phyloP scores from a whole-genome alignment of 2,113 vertebrate species.

The Morone saxatilis region DNA sequence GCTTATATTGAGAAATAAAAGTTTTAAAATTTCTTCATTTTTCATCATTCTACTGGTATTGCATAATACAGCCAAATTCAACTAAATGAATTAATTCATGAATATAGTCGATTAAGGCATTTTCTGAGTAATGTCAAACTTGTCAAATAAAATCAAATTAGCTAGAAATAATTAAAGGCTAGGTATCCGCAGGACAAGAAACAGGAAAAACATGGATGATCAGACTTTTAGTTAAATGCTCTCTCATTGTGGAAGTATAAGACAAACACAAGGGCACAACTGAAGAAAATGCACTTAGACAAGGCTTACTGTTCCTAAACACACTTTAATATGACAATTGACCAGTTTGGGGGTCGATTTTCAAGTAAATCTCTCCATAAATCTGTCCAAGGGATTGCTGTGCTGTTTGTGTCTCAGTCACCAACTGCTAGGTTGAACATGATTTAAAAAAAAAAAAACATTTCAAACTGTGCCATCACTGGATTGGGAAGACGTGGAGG shows the following conservation, averaged over 20 bases:
- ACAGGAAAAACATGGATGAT: not conserved
- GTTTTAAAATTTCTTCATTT: slow-evolving; percentile 29
- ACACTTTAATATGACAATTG: slow-evolving; percentile 23
- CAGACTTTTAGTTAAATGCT: not conserved
- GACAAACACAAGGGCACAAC: not conserved
- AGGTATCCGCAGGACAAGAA: not conserved
- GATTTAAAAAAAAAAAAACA: slow-evolving; percentile 21
- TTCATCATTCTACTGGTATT: slow-evolving; percentile 46
- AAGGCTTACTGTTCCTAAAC: too few species aligned
- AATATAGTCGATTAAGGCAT: slow-evolving; percentile 1
- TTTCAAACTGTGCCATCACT: slow-evolving; percentile 81
- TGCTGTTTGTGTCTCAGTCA: slow-evolving; percentile 79
- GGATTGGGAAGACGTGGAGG: slow-evolving; percentile 78
- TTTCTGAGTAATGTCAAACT: not conserved
- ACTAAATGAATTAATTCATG: slow-evolving; percentile 11
- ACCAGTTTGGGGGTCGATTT: slow-evolving; percentile 13
- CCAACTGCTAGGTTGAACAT: slow-evolving; percentile 73
- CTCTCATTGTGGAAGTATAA: not conserved
- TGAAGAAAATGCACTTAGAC: not conserved
- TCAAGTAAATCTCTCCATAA: slow-evolving; percentile 53
- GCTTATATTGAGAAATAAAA: slow-evolving; percentile 16
- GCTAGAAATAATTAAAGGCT: not conserved
- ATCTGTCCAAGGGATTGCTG: slow-evolving; percentile 67
- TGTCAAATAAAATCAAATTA: not conserved
- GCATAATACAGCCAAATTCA: slow-evolving; percentile 30